phyloP scores from a whole-genome alignment of 2,113 vertebrate species.

The Callospermophilus lateralis region DNA sequence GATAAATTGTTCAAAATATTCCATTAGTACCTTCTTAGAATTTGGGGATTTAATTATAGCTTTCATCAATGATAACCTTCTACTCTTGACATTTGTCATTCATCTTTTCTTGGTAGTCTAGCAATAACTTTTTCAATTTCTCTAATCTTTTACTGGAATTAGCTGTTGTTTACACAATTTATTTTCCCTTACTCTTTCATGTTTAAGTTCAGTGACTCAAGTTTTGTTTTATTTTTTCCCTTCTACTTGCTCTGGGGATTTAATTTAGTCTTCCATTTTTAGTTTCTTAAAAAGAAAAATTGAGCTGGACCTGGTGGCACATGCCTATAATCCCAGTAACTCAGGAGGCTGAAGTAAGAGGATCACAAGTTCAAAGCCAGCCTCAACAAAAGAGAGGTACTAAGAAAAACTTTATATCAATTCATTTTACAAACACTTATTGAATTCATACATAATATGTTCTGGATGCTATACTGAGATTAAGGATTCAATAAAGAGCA shows the following conservation, averaged over 20 bases:
- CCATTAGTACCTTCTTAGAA: neutral
- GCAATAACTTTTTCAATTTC: too few species aligned
- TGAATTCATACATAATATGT: neutral
- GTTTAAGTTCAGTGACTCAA: too few species aligned
- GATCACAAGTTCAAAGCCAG: too few species aligned
- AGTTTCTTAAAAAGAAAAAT: neutral
- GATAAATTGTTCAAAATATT: neutral
- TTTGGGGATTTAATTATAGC: neutral
- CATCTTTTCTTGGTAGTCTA: neutral
- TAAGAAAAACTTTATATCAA: neutral
- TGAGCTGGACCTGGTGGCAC: neutral
- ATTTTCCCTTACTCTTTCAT: neutral
- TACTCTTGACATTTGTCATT: neutral
- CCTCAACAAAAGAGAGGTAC: too few species aligned
- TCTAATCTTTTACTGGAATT: too few species aligned
- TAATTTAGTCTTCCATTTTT: neutral
- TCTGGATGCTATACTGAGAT: neutral
- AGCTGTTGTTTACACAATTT: neutral
- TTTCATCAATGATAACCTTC: neutral
- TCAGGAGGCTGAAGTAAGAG: too few species aligned
- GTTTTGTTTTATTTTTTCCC: neutral
- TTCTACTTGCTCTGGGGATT: neutral
- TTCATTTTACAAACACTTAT: neutral
- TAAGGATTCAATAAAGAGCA: neutral
- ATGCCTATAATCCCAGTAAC: too few species aligned